Base-by-base conservation (phyloP, 2,797 vertebrate genomes). In the Gobionotothen gibberifrons region DNA sequence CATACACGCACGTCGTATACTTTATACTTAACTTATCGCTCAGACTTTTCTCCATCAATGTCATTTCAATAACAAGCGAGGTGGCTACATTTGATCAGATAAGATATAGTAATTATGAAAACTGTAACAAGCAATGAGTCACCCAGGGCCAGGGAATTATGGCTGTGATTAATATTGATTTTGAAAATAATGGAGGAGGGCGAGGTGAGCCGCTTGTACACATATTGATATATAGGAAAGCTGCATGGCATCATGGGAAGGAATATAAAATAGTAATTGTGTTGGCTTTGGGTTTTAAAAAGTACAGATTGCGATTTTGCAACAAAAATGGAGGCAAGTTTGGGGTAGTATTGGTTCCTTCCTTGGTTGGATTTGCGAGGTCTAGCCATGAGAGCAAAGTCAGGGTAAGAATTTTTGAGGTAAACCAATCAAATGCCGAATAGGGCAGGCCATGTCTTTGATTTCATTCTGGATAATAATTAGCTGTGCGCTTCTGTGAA, bases 121-220 rank as follows among this genome's bases (percentile, higher is more conserved):
- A 78, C 74, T 65, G 39, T 59, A 51, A 63, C 57, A 79, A 85
- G 64, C 83, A 80, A 70, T 81, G 59, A 82, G 65, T 79, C 77
- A 75, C 43, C 59, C 53, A 51, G 67, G 63, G 56, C 58, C 47
- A 22, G 51, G 48, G 64, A 83, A 72, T 85, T 75, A 85, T 42
- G 32, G 47, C n/a, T 54, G 69, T 79, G 80, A 87, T 89, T 85
- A 74, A 69, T 84, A 85, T 86, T 82, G 85, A 89, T 88, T 87
- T 68, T 46, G n/a, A 19, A 5, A 59, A 40, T 26, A 11, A 60
- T 17, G 48, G 51, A 44, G 55, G 60, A 54, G 32, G 59, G 49
- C 58, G 64, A 74, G 71, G 52, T 40, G 59, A 76, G 61, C 29
- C 13, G 19, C 57, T 44, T 42, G 13, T 60, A 32, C 64, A 69